These are phyloP conservation scores for Sakesphorus luctuosus DNA, from an alignment of 2,113 vertebrate genomes.

Conservation along the genomic window DNA sequence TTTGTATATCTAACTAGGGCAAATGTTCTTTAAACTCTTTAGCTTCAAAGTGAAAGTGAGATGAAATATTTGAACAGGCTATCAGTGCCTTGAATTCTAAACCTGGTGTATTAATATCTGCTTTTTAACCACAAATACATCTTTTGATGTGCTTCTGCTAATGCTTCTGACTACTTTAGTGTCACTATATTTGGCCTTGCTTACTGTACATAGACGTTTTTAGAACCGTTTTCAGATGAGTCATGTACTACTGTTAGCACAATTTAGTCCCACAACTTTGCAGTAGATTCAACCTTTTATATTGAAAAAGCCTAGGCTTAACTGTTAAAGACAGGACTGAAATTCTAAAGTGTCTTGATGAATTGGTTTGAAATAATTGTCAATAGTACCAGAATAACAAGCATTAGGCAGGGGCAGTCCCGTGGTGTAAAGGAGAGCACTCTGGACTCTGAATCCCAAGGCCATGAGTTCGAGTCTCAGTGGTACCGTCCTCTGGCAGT, in stretches of 20 bases:
- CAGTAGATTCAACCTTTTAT: not conserved
- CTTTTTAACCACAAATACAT: not conserved
- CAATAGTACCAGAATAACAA: not conserved
- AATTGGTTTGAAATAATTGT: not conserved
- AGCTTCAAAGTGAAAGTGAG: not conserved
- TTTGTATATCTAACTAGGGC: not conserved
- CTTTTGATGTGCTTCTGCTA: not conserved
- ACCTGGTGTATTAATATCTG: not conserved
- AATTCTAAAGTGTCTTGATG: not conserved
- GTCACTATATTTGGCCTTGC: not conserved
- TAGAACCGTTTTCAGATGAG: not conserved
- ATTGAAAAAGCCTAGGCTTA: not conserved
- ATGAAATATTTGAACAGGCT: not conserved
- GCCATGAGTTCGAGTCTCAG: too few species aligned
- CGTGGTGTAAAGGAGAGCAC: too few species aligned
- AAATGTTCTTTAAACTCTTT: not conserved
- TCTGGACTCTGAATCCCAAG: too few species aligned
- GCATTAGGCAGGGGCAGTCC: too few species aligned
- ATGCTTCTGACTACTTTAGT: not conserved
- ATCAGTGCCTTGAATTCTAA: not conserved
- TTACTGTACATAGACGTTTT: not conserved
- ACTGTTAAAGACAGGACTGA: not conserved
- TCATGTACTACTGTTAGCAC: not conserved
- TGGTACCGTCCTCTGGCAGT: too few species aligned
- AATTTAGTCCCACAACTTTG: not conserved